Conservation (phyloP, 2,888 invertebrate genomes). For the Sipha maydis region DNA sequence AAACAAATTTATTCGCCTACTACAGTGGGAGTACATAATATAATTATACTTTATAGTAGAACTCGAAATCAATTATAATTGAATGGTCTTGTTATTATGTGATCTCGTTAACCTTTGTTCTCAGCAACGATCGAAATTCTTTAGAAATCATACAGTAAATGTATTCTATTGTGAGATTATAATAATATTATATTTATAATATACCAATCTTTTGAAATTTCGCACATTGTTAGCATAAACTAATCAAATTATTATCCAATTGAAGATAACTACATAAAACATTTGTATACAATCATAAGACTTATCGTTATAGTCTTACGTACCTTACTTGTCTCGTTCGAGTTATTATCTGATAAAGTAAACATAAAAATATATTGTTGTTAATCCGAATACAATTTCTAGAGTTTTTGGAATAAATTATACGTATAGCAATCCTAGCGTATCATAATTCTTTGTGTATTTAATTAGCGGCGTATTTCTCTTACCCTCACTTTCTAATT, state of each 20-base stretch:
- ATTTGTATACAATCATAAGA: too few relatives aligned
- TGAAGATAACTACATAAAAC: neutral
- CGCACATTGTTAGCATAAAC: neutral
- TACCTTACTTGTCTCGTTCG: too few relatives aligned
- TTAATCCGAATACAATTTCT: too few relatives aligned
- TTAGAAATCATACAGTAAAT: neutral
- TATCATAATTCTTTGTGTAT: too few relatives aligned
- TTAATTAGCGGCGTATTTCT: too few relatives aligned
- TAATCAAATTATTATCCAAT: neutral
- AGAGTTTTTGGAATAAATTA: too few relatives aligned
- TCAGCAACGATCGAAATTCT: neutral
- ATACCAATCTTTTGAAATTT: neutral
- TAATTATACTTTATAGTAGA: neutral
- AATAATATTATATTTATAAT: neutral
- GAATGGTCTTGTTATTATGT: neutral
- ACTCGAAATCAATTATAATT: neutral
- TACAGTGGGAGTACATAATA: neutral
- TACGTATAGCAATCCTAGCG: too few relatives aligned
- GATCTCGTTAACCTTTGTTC: neutral
- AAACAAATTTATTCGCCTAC: too few relatives aligned
- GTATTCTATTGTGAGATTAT: neutral
- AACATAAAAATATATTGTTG: too few relatives aligned
- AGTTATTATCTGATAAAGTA: too few relatives aligned
- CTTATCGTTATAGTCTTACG: too few relatives aligned
- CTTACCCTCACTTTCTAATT: too few relatives aligned